Evolutionary conservation across 2,888 invertebrate species (phyloP).

Genomic region (Dioctria rufipes): DNA sequence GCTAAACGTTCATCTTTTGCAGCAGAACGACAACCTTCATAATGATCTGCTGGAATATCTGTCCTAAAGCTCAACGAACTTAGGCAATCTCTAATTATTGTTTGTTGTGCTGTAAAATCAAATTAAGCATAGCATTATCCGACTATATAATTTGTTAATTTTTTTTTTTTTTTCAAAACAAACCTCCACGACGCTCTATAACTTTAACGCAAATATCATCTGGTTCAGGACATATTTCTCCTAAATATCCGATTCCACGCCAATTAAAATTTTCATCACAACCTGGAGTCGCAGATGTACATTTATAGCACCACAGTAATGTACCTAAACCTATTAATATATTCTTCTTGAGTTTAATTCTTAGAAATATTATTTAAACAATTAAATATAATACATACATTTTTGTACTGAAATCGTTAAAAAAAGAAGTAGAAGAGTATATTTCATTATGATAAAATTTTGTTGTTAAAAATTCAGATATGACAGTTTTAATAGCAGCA

Average conservation of each 20-base stretch:
- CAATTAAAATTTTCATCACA: conserved; percentile 89
- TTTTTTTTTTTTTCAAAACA: conserved; percentile 58
- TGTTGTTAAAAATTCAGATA: too few relatives aligned
- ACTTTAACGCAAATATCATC: conserved; percentile 93
- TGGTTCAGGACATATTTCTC: conserved; percentile 85
- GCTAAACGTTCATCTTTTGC: conserved; percentile 84
- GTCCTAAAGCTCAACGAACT: conserved; percentile 85
- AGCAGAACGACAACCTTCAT: conserved; percentile 90
- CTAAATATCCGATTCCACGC: conserved; percentile 81
- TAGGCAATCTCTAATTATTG: conserved; percentile 88
- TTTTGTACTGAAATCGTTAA: too few relatives aligned
- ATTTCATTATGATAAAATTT: too few relatives aligned
- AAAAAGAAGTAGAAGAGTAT: too few relatives aligned
- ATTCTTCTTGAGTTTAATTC: too few relatives aligned
- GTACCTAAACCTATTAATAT: conserved; percentile 57
- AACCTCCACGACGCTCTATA: conserved; percentile 88
- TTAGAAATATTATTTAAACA: too few relatives aligned
- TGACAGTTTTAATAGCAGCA: too few relatives aligned
- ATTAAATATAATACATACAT: too few relatives aligned
- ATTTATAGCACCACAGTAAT: conserved; percentile 89
- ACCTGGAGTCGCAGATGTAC: conserved; percentile 90
- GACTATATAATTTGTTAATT: too few relatives aligned
- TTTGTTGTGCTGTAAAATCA: conserved; percentile 76
- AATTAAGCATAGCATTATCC: background rate
- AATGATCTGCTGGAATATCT: conserved; percentile 92